Evolutionary conservation across 2,113 vertebrate species (phyloP), one percentile per base, ranked within the genome.

Genomic region (Brachyistius frenatus): DNA sequence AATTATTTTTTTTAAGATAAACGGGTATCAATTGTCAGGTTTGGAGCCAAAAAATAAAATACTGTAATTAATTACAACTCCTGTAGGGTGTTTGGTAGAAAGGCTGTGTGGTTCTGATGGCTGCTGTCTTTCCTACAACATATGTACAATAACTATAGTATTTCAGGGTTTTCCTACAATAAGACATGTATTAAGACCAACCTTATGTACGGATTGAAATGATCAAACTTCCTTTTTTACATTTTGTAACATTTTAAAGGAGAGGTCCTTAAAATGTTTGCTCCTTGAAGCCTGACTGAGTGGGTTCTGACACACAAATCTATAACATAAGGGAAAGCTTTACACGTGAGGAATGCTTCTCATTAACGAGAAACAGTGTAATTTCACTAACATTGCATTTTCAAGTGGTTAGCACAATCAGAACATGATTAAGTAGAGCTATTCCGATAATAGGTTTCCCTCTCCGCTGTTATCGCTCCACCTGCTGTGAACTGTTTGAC

Each of bases 401-500:
- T 79, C 71, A 77, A 85, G 76, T 74, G 69, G 71, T 83, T 78
- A 23, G 72, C 73, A 68, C 73, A 79, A 73, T 68, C 71, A 80
- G 80, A 70, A 64, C 60, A 76, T 70, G 77, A 85, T 86, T 83
- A 81, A 83, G 74, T 67, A 72, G 78, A 78, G 83, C 55, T 62
- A 64, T 73, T 75, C 62, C 75, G 76, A 84, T 90, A 75, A 90
- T 78, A 75, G 71, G 31, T 80, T 84, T 77, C 30, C 61, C 56
- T 86, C 76, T 80, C 63, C 47, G 11, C 76, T 73, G 71, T 78
- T 89, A 77, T 86, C 83, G 41, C 66, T 76, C 57, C 72, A 79
- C 87, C 79, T 85, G 77, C 88, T 79, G 78, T 66, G 73, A 86
- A 74, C 62, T 80, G 68, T 87, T 83, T 79, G 74, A 84, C 76